Evolutionary conservation across 1,140 invertebrate species (phyloP).

Genomic region (Aphelinus atriplicis): DNA sequence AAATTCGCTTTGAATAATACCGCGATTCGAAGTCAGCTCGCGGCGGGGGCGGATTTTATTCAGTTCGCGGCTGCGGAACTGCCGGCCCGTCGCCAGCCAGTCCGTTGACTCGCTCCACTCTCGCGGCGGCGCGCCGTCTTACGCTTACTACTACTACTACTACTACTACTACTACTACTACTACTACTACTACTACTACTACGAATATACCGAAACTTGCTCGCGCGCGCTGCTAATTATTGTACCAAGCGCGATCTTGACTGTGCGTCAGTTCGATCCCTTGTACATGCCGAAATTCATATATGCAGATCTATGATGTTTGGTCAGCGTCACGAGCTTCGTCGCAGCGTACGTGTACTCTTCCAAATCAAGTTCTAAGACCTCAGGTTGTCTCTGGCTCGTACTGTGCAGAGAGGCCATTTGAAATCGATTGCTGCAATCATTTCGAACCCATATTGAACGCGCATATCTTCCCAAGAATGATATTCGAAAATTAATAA

Average conservation of each 20-base stretch:
- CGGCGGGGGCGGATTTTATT: constrained; percentile 56
- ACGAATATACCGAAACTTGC: background rate
- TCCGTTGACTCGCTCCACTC: constrained; percentile 52
- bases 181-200: too few relatives aligned
- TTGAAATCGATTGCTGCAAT: too few relatives aligned
- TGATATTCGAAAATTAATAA: constrained; percentile 1
- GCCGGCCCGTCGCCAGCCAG: constrained; percentile 58
- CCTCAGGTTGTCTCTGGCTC: too few relatives aligned
- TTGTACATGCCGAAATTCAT: background rate
- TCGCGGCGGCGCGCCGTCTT: background rate
- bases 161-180: too few relatives aligned
- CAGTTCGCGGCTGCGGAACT: constrained; percentile 58
- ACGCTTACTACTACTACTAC: background rate
- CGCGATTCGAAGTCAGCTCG: constrained; percentile 57
- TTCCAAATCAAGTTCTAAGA: too few relatives aligned
- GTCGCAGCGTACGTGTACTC: too few relatives aligned
- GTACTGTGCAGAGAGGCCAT: too few relatives aligned
- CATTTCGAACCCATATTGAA: too few relatives aligned
- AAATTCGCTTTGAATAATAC: constrained; percentile 65
- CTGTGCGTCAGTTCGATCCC: constrained; percentile 8
- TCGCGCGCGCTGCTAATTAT: constrained; percentile 50
- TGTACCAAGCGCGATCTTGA: constrained; percentile 46
- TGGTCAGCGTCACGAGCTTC: too few relatives aligned
- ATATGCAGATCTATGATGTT: too few relatives aligned
- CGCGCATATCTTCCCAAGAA: too few relatives aligned